Evolutionary conservation across 2,888 invertebrate species (phyloP), one percentile per base, ranked within the genome.

Genomic region (Galerucella calmariensis): DNA sequence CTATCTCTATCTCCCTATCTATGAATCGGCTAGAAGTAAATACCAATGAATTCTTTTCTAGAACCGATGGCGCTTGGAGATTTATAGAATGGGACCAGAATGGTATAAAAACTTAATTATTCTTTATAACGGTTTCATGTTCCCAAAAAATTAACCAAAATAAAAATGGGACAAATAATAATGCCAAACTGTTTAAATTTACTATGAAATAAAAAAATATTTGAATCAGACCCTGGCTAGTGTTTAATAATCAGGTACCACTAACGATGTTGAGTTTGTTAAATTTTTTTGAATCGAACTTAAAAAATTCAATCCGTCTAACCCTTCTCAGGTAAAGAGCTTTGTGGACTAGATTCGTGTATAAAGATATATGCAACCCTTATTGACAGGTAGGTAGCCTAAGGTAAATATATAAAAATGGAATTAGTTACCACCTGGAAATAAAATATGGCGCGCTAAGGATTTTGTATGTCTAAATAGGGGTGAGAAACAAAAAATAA

Each of bases 381-480:
- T 56, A 65, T 65, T 65, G 63, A 65, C 63, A 65, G 63, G 63
- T 65, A 65, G 63, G 41, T 41, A 65, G 27, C 35, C 20, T 24
- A 4, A 62, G 62, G 35, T 62, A 62, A 62, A 44, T 44, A 46
- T 56, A n/a, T 51, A n/a, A 51, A 51, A 51, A 51, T n/a, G 51
- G 6, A n/a, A 51, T 51, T n/a, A 51, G 51, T 51, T n/a, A 51
- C 51, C 51, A 51, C 51, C 51, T 51, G 51, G 51, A n/a, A n/a
- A 6, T 51, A 51, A 14, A 51, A 51, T 14, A 51, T 51, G n/a
- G 51, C 51, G 51, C 51, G 2, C 51, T n/a, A 51, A 51, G 51
- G 12, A n/a, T 51, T 51, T 51, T n/a, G 51, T 51, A 2, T n/a
- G 51, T 51, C 51, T 51, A 51, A 12, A 48, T 48, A 48, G 14